phyloP scores from a whole-genome alignment of 2,888 invertebrate genomes.

The Micoletzkya japonica region DNA sequence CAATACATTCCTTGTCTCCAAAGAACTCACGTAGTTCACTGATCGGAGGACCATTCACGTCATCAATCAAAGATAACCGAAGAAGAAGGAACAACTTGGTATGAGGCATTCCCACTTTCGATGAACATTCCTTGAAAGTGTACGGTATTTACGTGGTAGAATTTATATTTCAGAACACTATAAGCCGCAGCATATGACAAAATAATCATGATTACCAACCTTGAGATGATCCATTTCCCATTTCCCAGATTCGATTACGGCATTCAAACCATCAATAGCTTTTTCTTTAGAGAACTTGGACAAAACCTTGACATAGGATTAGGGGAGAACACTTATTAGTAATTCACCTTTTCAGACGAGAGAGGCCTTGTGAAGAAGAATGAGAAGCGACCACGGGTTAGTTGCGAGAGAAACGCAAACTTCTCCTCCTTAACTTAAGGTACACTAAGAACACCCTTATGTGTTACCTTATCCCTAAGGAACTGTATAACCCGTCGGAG shows the following conservation, averaged over 20 bases:
- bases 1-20: conserved; percentile 41
- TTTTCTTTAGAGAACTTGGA: conserved; percentile 1
- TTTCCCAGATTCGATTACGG: conserved; percentile 7
- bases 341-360: conserved; percentile 29
- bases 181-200: neutral
- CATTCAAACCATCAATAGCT: neutral
- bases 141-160: neutral
- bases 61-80: conserved; percentile 45
- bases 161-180: neutral
- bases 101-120: conserved; percentile 12
- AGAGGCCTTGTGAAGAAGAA: conserved; percentile 39
- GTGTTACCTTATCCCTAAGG: conserved; percentile 39
- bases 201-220: neutral
- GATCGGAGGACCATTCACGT: conserved; percentile 56
- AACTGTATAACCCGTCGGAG: conserved; percentile 40
- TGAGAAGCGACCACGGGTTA: conserved; percentile 38
- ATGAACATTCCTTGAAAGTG: conserved; percentile 13
- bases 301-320: too few species aligned
- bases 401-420: conserved; percentile 37
- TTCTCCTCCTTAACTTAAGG: conserved; percentile 35
- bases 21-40: conserved; percentile 55
- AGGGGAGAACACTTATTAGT: neutral
- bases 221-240: conserved; percentile 20
- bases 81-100: conserved; percentile 12
- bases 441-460: too few species aligned